Evolutionary conservation across 2,888 invertebrate species (phyloP), one percentile per base, ranked within the genome.

Genomic region (Phaonia tiefii): DNA sequence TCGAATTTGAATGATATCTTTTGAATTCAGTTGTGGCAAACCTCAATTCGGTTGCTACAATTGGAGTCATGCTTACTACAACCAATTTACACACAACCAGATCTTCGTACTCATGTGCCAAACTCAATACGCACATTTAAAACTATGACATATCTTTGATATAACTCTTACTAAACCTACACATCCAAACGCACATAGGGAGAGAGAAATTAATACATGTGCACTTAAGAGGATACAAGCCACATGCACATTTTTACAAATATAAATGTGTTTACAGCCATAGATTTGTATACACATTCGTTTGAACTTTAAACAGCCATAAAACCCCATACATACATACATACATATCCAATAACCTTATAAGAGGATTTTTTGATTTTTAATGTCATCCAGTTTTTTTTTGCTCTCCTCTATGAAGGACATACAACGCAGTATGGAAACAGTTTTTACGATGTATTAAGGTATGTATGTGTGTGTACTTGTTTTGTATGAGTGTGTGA

Each of bases 291-390:
- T 20, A 17, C 17, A 20, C 17, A 17, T 51, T 51, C 20, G 20
- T 51, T 2, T 51, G 22, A 20, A 4, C 4, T 44, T 44, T 31
- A 3, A 3, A 31, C 31, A 5, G 31, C 31, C 3, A 31, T 31
- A 3, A 31, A 31, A 31, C 8, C 44, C 10, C 15, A 49, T 49
- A 49, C 49, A 20, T 1, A 49, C 49, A n/a, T 17, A 56, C 44
- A 49, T 22, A 60, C 60, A 60, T 26, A 65, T 37, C 10, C 65
- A 71, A 77, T 66, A 63, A 65, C 63, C 76, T 76, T 71, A 37
- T 46, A 71, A 65, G 49, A 17, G 66, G 25, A 71, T 77, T 54
- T 46, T 54, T 71, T 71, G 65, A 71, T 46, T 77, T 66, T 71
- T 71, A 76, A 71, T 65, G 58, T 17, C 65, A 66, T 71, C 13